Evolutionary conservation across 64 coral and sea anemone species (phyloP), one percentile per base, ranked within the genome.

Genomic region (Actinia equina): DNA sequence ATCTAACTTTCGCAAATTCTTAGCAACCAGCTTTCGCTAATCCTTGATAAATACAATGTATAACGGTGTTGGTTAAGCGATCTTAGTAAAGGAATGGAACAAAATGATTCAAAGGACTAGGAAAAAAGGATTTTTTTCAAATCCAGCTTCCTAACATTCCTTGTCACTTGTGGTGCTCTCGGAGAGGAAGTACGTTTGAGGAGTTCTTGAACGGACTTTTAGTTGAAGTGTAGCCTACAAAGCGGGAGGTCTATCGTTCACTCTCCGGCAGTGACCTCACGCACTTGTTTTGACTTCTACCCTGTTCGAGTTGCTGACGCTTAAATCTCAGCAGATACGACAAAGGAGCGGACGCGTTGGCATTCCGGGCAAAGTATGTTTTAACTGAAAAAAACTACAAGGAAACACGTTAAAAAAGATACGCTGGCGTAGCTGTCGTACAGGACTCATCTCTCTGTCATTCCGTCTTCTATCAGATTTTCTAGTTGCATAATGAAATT

Each of bases 231-330:
- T 41, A 74, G 26, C 69, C 69, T 74, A 25, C 69, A 12, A 74
- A 74, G 26, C 69, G 25, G 69, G 69, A 74, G 69, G 69, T 30
- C 69, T 30, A 30, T 74, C 69, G n/a, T 74, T 30, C 25, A 4
- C 4, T 74, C 25, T 74, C n/a, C n/a, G n/a, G n/a, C 13, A 11
- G 69, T 74, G 69, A 74, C 69, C 69, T 74, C 69, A 65, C 62
- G 22, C 62, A 74, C n/a, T 30, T 74, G 69, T 74, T 74, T 74
- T 74, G 69, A 74, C 69, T 74, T 25, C 69, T 74, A 42, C 41
- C n/a, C 62, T 22, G 6, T 30, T 4, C 0, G 27, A 37, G 25
- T 41, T 74, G 69, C 26, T 41, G 69, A 74, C 5, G 69, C 9
- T 74, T 74, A 74, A 26, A 65, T 5, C 17, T 22, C 18, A 65